These are phyloP conservation scores for Pseudochromis fuscus DNA, from an alignment of 2,797 vertebrate species.

Conservation along the genomic window DNA sequence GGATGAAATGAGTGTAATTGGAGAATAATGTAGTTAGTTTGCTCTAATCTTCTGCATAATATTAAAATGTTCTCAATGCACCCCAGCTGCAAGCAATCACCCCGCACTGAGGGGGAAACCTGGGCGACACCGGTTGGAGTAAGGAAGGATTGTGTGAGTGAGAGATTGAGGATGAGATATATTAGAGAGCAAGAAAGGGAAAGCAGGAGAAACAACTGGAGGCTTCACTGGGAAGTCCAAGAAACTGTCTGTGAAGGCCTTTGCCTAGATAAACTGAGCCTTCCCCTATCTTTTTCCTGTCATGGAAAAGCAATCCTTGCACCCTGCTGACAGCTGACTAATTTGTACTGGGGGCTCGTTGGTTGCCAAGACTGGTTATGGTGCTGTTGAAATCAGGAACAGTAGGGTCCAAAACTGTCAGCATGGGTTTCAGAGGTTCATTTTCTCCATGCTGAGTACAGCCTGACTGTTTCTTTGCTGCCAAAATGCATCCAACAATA, in stretches of 20 bases:
- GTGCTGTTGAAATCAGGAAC: conserved; percentile 76
- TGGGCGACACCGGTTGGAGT: conserved; percentile 56
- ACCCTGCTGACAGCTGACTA: conserved; percentile 73
- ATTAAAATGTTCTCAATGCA: conserved; percentile 91
- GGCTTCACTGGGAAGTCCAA: conserved; percentile 52
- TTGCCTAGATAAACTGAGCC: conserved; percentile 43
- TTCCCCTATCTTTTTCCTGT: conserved; percentile 58
- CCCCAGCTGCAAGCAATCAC: conserved; percentile 94
- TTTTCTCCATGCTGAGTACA: conserved; percentile 83
- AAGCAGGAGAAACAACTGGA: conserved; percentile 39
- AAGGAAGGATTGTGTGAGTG: conserved; percentile 42
- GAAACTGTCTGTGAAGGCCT: conserved; percentile 51
- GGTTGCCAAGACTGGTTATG: conserved; percentile 79
- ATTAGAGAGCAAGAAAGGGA: conserved; percentile 29
- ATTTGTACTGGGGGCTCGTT: conserved; percentile 76
- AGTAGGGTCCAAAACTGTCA: conserved; percentile 81
- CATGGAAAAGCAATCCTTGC: conserved; percentile 62
- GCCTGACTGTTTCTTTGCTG: conserved; percentile 50
- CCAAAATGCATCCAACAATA: conserved; percentile 55
- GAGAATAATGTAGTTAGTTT: conserved; percentile 95
- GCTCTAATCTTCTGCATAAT: conserved; percentile 91
- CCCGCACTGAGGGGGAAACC: conserved; percentile 79
- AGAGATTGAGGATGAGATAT: conserved; percentile 54
- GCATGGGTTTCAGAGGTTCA: conserved; percentile 80
- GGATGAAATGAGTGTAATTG: conserved; percentile 93